phyloP scores from a whole-genome alignment of 2,888 invertebrate genomes.

The Nomada ferruginata region DNA sequence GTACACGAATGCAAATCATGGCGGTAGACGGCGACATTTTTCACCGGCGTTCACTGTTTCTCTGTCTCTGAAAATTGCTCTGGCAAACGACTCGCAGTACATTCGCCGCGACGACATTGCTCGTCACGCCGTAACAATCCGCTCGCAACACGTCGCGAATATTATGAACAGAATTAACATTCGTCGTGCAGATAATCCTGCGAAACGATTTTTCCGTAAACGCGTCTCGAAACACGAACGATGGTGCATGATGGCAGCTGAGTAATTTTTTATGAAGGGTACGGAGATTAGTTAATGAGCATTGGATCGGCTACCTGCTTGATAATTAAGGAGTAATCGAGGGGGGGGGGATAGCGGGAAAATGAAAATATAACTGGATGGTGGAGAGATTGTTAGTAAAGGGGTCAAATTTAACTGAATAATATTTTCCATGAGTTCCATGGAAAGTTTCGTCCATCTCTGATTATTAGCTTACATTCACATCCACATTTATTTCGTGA shows the following conservation, averaged over 20 bases:
- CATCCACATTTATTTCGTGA: no score
- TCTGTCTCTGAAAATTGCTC: constrained; percentile 32
- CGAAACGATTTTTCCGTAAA: constrained; percentile 48
- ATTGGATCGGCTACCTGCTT: no score
- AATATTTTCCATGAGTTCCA: no score
- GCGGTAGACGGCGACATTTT: constrained; percentile 27
- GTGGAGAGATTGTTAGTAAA: no score
- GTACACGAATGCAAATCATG: constrained; percentile 39
- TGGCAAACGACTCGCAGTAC: constrained; percentile 7
- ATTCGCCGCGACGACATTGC: constrained; percentile 17
- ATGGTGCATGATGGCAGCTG: no score
- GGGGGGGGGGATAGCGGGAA: no score
- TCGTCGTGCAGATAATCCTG: constrained; percentile 35
- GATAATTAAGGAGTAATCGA: no score
- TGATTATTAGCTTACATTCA: no score
- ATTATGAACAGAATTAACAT: constrained; percentile 49
- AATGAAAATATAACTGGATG: no score
- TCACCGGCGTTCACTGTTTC: background rate
- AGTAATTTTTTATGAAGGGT: background rate
- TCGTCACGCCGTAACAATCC: constrained; percentile 4
- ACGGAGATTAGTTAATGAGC: background rate
- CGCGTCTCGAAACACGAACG: constrained; percentile 34
- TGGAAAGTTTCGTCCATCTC: no score
- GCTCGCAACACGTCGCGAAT: constrained; percentile 13
- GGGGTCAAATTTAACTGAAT: no score